Base-by-base conservation (phyloP, 2,113 vertebrate genomes). In the Pseudorectes ferrugineus region DNA sequence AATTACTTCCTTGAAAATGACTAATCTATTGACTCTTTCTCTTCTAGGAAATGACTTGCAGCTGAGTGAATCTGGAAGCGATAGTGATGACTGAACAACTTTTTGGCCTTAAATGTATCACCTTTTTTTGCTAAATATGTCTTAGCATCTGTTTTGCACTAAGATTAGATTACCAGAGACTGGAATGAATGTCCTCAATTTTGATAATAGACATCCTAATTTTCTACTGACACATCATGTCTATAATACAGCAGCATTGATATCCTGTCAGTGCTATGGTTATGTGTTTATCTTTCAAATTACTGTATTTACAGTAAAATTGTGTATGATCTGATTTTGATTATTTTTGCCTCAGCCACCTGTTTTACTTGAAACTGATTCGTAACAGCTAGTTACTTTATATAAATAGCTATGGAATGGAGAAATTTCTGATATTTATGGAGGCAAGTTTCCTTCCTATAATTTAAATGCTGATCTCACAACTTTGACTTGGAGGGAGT, bases 51-150 rank as follows among this genome's bases (percentile, higher is more conserved):
- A 97, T 63, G 99, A 99, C 97, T 98, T 99, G 91, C 99, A 99
- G 97, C 98, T 99, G 94, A 99, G 99, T 96, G 99, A 99, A 87
- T 99, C 99, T 57, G 99, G 98, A 96, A 99, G 99, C 23, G 99
- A 99, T 94, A 99, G 99, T 84, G 99, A 99, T 93, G 98, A 99
- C 96, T 99, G 97, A 99, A 80, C 93, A 97, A 84, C 62, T 68
- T 77, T 86, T 92, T 89, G 85, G 83, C 93, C 95, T 92, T 97
- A 95, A 95, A 92, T 45, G n/a, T 65, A 95, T 93, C 95, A 96
- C 89, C 95, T 97, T 89, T 91, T 91, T 89, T 96, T 95, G 88
- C 45, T 97, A 94, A 97, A 96, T 75, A 78, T 52, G 43, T 91
- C 87, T 94, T 96, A 94, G 91, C 94, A 86, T 95, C 92, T 97